These are phyloP conservation scores for Bubo bubo DNA, from an alignment of 2,113 vertebrate genomes.

Conservation along the genomic window DNA sequence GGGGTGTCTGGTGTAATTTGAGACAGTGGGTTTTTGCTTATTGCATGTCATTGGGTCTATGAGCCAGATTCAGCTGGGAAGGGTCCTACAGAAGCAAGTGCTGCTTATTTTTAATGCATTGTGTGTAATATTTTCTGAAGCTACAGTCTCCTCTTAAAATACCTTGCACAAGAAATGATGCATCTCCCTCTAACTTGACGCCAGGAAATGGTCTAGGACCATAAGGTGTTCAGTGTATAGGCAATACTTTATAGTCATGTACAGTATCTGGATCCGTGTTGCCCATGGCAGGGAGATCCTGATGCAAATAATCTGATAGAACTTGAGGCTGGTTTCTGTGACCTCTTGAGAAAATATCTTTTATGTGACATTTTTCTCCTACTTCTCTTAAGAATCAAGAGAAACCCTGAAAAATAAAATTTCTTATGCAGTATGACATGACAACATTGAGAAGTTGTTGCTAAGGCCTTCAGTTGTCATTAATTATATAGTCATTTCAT, in stretches of 20 bases:
- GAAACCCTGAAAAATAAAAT: neutral
- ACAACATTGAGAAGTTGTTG: neutral
- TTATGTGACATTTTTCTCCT: neutral
- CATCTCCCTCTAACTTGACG: neutral
- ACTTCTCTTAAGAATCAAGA: neutral
- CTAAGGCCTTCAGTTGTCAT: conserved; percentile 18
- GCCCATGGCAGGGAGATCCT: neutral
- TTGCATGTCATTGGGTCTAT: neutral
- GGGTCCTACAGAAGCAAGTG: neutral
- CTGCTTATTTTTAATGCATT: neutral
- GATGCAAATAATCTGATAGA: neutral
- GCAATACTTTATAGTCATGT: neutral
- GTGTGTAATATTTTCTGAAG: neutral
- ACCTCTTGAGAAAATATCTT: neutral
- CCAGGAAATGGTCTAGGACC: neutral
- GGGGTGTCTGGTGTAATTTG: neutral
- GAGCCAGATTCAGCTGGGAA: neutral
- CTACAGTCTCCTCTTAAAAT: neutral
- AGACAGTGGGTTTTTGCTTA: fast-evolving
- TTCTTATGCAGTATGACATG: neutral
- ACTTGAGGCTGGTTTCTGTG: neutral
- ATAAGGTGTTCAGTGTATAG: neutral
- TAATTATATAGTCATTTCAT: neutral
- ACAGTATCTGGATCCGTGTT: neutral
- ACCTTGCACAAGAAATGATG: neutral